Base-by-base conservation (phyloP, 2,888 invertebrate species). In the Malthinus seriepunctatus region DNA sequence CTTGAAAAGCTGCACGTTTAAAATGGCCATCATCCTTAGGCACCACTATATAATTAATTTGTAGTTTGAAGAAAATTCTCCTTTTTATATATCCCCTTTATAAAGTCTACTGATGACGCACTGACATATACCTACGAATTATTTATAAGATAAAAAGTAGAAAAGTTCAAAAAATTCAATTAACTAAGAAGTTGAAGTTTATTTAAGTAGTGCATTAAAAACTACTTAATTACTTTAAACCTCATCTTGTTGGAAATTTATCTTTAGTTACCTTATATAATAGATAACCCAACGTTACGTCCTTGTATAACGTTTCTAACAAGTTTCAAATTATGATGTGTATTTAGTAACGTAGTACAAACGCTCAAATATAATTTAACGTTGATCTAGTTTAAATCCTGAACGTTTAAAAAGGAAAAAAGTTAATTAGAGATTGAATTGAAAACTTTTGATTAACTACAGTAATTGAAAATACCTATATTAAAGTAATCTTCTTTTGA, bases 241-340 rank as follows among this genome's bases (percentile, higher is more conserved):
- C 33, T 32, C 34, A 32, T 33, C 51, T n/a, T 33, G 51, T 51
- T 51, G 39, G 39, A 42, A 51, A 51, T 51, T 51, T 51, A 39
- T 51, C 42, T 11, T 42, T 51, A 44, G 34, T 34, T 44, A 34
- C 33, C 51, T 46, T 34, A 35, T 37, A 45, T 45, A 38, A 32
- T 50, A 35, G 35, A 38, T 52, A 52, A 46, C 52, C 45, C 45
- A 2, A 52, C 44, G 32, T 5, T n/a, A n/a, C n/a, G n/a, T 35
- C 44, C n/a, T n/a, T 45, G 44, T 38, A 52, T 46, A 45, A 52
- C 35, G 45, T 52, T 45, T 45, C 35, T 52, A 52, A 52, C 52
- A 52, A 52, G 45, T 52, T 52, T 46, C 31, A 32, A 37, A 37
- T 52, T 52, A 46, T 52, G 44, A 37, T 52, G 52, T 52, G 45